Base-by-base conservation (phyloP, 2,888 invertebrate species). In the Dryobota labecula region DNA sequence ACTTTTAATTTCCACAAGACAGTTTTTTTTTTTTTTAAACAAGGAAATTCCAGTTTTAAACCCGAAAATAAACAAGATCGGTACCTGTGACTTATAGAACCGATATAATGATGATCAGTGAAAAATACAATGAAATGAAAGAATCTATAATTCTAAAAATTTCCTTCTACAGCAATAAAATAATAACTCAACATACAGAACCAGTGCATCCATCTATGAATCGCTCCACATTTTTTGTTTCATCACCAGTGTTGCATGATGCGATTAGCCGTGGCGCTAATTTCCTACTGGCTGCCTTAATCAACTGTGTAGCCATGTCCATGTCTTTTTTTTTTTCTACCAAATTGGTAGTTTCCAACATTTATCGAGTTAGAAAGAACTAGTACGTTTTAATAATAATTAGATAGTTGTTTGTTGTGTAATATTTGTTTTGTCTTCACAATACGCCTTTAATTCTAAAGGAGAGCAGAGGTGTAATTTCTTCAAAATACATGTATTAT, bases 211-310 rank as follows among this genome's bases (percentile, higher is more conserved):
- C 27, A 62, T 43, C 47, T 18, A 68, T 49, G 33, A 51, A 61
- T 80, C 65, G 61, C 65, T 72, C 68, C 38, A 72, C 15, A 76
- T 80, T 86, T 87, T 84, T 87, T 86, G 63, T 75, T 38, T 45
- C 66, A 78, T 75, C 75, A 58, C 70, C 79, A 85, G 80, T 82
- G 84, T 86, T 87, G 88, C 89, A 87, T 87, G 85, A 80, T 83
- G 77, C 76, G 77, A 84, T 86, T 85, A 87, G 82, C 73, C 70
- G 83, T 67, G 80, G 81, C 86, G 81, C 79, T 89, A 86, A 87
- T 88, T 89, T 84, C 85, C 82, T 81, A 68, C 82, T 72, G 73
- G 79, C 83, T 76, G 83, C 78, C 70, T 78, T 82, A 87, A 86
- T 85, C 80, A 79, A 72, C 80, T 77, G 76, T 79, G 83, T 86